Base-by-base conservation (phyloP, 2,797 vertebrate genomes). In the Philypnodon macrostomus region DNA sequence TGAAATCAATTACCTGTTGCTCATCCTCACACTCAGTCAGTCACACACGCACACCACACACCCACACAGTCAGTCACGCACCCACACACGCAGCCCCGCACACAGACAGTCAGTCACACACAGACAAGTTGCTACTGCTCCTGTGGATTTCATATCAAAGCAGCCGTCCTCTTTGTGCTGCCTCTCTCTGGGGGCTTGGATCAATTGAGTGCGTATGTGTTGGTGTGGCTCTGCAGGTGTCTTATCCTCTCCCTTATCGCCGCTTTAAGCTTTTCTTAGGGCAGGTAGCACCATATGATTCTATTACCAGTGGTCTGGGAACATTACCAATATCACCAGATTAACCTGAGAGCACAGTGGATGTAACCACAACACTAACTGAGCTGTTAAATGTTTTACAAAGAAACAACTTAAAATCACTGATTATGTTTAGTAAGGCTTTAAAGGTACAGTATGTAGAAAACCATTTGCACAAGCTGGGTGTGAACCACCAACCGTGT, bases 121-220 rank as follows among this genome's bases (percentile, higher is more conserved):
- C n/a, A n/a, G n/a, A n/a, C 52, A 11, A 34, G 35, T 53, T 33
- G 38, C 9, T 24, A 36, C 47, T 64, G 41, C 52, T 66, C 67
- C 59, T 35, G 58, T 32, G 41, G 53, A 68, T 70, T 42, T 61
- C 24, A 34, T 61, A 79, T 82, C 63, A 77, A 80, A 85, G 61
- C 54, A 24, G 42, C 14, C 1, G 33, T 7, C 46, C 42, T 46
- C 53, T 70, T 69, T 68, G 68, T 76, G 73, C 7, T 0, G 47
- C 41, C 53, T 44, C 37, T 45, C 63, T 72, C 55, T 7, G 58
- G 53, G 45, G 33, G 29, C 9, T 12, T 1, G 39, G 58, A 72
- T 79, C 57, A 53, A 80, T 78, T 23, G 47, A 61, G 33, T 34
- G 47, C 47, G 60, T 66, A 53, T 74, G 58, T 68, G 47, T 54